Conservation (phyloP, 2,888 invertebrate species). For the Scaptomyza caliginosa region DNA sequence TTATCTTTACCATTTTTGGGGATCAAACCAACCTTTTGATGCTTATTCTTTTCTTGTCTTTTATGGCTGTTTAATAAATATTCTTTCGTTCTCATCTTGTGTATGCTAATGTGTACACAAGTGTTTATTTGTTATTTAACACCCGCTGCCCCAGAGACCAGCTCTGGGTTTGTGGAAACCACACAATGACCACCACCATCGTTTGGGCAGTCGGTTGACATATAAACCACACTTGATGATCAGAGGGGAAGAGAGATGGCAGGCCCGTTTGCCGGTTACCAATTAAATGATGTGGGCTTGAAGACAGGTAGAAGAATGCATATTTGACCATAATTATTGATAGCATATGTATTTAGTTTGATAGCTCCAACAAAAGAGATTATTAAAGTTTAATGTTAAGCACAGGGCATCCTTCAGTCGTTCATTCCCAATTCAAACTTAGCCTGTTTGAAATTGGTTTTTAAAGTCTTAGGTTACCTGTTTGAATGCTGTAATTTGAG, state of each 20-base stretch:
- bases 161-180: conserved; percentile 12
- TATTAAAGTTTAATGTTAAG: no score
- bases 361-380: neutral
- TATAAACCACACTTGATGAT: conserved; percentile 24
- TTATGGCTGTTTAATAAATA: conserved; percentile 65
- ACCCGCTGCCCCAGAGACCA: conserved; percentile 52
- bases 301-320: neutral
- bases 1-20: neutral
- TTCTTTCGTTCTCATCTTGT: conserved; percentile 39
- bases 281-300: neutral
- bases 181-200: conserved; percentile 60
- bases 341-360: neutral
- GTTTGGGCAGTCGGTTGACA: conserved; percentile 42
- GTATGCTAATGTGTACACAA: conserved; percentile 72
- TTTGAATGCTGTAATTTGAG: conserved; percentile 45
- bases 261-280: conserved; percentile 11
- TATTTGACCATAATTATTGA: neutral
- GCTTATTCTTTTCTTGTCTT: conserved; percentile 23
- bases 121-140: conserved; percentile 80
- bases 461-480: conserved; percentile 50
- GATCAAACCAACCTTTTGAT: conserved; percentile 45
- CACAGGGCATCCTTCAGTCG: neutral
- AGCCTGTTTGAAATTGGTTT: conserved; percentile 25
- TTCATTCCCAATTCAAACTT: neutral
- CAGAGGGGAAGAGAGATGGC: neutral